phyloP scores from a whole-genome alignment of 92 coral and sea anemone species.

The Anthopleura xanthogrammica region DNA sequence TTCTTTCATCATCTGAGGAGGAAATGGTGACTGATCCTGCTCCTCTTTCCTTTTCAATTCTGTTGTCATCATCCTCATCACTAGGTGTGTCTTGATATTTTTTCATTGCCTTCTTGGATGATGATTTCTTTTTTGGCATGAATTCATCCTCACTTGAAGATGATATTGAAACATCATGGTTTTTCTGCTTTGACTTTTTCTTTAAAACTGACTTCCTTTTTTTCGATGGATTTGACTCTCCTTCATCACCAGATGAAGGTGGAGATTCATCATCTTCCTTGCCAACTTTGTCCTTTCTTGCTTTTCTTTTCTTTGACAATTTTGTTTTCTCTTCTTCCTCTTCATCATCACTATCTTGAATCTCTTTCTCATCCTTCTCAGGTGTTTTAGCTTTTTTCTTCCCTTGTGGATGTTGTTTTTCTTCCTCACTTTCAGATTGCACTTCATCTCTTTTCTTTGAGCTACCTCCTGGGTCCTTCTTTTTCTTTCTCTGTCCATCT shows the following conservation, averaged over 20 bases:
- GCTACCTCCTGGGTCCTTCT: not conserved
- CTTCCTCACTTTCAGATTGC: slow-evolving; percentile 16
- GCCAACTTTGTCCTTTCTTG: slow-evolving; percentile 16
- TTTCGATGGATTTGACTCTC: not conserved
- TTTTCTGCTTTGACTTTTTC: not conserved
- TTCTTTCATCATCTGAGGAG: slow-evolving; percentile 17
- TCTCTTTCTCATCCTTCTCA: not conserved
- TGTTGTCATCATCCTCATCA: not conserved
- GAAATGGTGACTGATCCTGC: not conserved
- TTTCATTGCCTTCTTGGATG: not conserved
- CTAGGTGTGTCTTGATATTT: not conserved
- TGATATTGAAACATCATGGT: slow-evolving; percentile 7
- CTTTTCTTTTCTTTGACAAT: slow-evolving; percentile 1
- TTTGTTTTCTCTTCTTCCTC: not conserved
- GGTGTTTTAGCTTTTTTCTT: slow-evolving; percentile 3
- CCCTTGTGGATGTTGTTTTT: not conserved
- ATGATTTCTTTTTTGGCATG: not conserved
- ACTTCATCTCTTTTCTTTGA: not conserved
- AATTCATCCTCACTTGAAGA: not conserved
- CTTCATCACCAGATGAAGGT: slow-evolving; percentile 18
- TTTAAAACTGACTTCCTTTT: slow-evolving; percentile 7
- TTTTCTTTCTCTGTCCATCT: not conserved
- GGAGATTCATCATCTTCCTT: not conserved
- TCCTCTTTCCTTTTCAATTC: slow-evolving; percentile 7
- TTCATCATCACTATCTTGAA: slow-evolving; percentile 5